Base-by-base conservation (phyloP, 2,113 vertebrate species). In the Cololabis saira region DNA sequence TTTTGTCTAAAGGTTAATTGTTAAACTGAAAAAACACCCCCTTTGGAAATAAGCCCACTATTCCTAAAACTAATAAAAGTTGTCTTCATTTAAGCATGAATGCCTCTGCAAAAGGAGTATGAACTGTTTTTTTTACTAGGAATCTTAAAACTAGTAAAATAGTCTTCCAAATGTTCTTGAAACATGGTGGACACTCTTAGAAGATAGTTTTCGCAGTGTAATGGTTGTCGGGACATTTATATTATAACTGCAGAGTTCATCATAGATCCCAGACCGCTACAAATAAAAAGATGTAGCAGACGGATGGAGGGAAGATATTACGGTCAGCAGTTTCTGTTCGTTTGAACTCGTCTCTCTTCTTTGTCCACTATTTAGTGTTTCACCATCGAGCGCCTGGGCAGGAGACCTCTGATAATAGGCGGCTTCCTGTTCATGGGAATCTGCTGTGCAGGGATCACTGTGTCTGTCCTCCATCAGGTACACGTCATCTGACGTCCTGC, bases 371-470 rank as follows among this genome's bases (percentile, higher is more conserved):
- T 67, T 10, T 80, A 97, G 96, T 95, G 95, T 71, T 93, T 97
- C 58, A 93, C 94, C 18, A 95, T 97, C 0, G 96, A 97, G 73
- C 93, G 90, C 59, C 27, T 96, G 68, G 96, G 95, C 45, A 89
- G 96, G 43, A 93, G 93, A 59, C 92, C 94, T 10, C 93, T 97
- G 74, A 82, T 96, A 76, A 93, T 96, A 70, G 90, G 89, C 0
- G 95, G 96, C 16, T 97, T 96, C 88, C 92, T 92, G 27, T 90
- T 95, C 82, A 97, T 97, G 95, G 94, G 93, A 5, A 9, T 96
- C 4, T 97, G 94, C 87, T 95, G 85, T 0, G 90, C 90, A 4
- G 95, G 95, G 62, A 96, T 97, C 84, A 96, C 96, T 0, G 1
- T 94, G 48, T 93, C 94, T 1, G 87, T 93, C 71, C 71, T 95